phyloP scores from a whole-genome alignment of 2,797 vertebrate genomes.

The Hypotaenidia philippensis region DNA sequence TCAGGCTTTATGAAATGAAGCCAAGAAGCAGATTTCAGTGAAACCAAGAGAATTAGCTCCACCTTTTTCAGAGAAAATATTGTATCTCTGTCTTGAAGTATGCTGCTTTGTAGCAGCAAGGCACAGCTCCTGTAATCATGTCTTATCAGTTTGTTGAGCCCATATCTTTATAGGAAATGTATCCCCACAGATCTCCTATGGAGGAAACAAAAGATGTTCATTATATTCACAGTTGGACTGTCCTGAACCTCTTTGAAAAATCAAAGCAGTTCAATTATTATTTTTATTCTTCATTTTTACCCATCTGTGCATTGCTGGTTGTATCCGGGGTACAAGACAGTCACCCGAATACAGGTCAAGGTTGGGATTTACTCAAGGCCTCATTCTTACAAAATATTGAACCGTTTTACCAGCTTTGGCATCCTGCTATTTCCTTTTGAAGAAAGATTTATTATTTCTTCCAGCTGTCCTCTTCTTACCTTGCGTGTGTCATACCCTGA shows the following conservation, averaged over 20 bases:
- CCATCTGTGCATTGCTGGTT: not conserved
- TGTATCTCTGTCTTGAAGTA: not conserved
- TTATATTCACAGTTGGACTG: conserved; percentile 14
- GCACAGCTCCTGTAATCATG: not conserved
- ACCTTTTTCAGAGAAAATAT: conserved; percentile 7
- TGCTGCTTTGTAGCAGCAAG: not conserved
- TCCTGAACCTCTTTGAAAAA: conserved; percentile 22
- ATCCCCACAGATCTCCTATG: not conserved
- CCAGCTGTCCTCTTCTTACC: not conserved
- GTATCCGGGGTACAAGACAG: not conserved
- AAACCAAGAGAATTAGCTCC: not conserved
- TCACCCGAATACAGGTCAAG: not conserved
- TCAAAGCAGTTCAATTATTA: not conserved
- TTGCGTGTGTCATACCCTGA: not conserved
- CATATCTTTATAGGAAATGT: not conserved
- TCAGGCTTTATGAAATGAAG: not conserved
- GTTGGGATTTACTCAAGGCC: not conserved
- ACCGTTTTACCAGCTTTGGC: not conserved
- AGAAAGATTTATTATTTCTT: not conserved
- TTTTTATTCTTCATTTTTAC: conserved; percentile 15
- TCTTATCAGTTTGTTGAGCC: not conserved
- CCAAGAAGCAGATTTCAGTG: not conserved
- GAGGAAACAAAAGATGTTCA: conserved; percentile 43
- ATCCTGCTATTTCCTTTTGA: not conserved
- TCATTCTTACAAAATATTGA: not conserved